Evolutionary conservation across 2,888 invertebrate species (phyloP).

Genomic region (Opisthograptis luteolata): DNA sequence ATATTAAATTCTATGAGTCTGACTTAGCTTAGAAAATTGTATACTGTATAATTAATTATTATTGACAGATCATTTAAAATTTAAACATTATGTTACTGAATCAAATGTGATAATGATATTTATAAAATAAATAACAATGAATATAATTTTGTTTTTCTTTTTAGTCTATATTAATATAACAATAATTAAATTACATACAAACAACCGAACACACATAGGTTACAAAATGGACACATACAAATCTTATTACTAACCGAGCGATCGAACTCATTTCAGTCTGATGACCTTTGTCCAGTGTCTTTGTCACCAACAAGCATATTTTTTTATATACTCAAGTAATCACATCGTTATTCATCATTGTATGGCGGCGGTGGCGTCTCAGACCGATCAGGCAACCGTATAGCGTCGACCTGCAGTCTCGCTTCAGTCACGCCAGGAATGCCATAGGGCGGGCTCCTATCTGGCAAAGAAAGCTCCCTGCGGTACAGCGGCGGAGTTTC

Average conservation of each 20-base stretch:
- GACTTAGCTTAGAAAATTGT: constrained; percentile 64
- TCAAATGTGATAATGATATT: constrained; percentile 80
- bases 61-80: constrained; percentile 67
- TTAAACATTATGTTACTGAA: constrained; percentile 63
- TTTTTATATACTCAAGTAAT: neutral
- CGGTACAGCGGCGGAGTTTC: constrained; percentile 73
- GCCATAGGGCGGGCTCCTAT: constrained; percentile 57
- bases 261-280: constrained; percentile 22
- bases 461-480: constrained; percentile 63
- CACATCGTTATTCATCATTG: constrained; percentile 64
- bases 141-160: constrained; percentile 29
- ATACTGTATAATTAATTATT: constrained; percentile 59
- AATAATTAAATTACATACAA: too few species aligned
- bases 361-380: constrained; percentile 81
- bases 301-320: constrained; percentile 2
- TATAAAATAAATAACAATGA: constrained; percentile 58
- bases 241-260: constrained; percentile 3
- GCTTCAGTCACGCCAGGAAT: constrained; percentile 55
- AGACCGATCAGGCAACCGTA: constrained; percentile 57
- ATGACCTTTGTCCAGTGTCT: constrained; percentile 7
- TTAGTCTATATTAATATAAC: constrained; percentile 32
- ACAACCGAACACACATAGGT: too few species aligned
- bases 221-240: constrained; percentile 11
- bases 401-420: constrained; percentile 59
- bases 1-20: constrained; percentile 81